Evolutionary conservation across 2,797 vertebrate species (phyloP).

Genomic region (Poliocrania exsul): DNA sequence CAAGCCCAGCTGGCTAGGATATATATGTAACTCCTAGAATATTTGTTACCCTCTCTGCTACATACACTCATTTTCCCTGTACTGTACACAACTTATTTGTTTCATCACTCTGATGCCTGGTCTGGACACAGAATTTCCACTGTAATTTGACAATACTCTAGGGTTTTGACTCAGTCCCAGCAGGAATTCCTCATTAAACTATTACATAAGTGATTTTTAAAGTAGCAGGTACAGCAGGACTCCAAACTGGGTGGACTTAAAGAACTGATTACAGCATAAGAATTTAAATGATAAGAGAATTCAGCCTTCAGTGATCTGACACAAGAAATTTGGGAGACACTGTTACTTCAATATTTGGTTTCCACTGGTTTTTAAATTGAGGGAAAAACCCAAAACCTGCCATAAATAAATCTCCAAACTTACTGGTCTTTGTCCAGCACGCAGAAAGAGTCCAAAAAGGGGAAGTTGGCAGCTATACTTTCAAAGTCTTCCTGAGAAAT

Average conservation of each 20-base stretch:
- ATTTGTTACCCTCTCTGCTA: background rate
- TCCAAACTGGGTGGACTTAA: background rate
- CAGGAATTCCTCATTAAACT: background rate
- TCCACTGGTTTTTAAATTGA: conserved; percentile 22
- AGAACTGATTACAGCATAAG: background rate
- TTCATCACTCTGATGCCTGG: background rate
- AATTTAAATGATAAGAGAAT: background rate
- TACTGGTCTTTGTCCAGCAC: conserved; percentile 98
- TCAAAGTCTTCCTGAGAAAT: conserved; percentile 98
- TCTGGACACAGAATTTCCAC: background rate
- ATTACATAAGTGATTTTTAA: background rate
- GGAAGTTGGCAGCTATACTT: conserved; percentile 95
- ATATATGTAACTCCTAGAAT: background rate
- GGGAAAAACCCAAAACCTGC: background rate
- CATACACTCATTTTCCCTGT: background rate
- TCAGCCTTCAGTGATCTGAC: background rate
- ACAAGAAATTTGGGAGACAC: background rate
- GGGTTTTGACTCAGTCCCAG: background rate
- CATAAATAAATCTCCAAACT: conserved; percentile 68
- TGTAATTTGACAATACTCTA: background rate
- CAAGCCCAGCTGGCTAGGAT: background rate
- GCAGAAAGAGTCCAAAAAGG: conserved; percentile 96
- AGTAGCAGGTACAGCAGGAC: background rate
- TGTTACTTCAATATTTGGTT: background rate
- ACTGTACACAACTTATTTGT: background rate